These are phyloP conservation scores for Euwallacea fornicatus DNA, from an alignment of 1,140 invertebrate species.

Conservation along the genomic window DNA sequence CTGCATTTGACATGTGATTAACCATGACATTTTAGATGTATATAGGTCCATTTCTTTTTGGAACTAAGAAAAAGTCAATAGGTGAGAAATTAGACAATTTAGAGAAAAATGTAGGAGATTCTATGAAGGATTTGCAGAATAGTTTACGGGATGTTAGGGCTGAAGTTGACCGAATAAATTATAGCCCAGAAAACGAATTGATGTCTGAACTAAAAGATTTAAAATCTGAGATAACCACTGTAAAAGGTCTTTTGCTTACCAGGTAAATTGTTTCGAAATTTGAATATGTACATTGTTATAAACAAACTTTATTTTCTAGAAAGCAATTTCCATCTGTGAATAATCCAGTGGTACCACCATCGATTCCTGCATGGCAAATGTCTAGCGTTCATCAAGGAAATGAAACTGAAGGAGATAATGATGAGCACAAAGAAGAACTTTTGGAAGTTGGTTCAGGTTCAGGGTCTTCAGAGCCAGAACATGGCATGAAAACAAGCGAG, in stretches of 20 bases:
- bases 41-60: conserved; percentile 52
- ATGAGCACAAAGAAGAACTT: conserved; percentile 49
- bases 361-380: conserved; percentile 77
- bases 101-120: conserved; percentile 64
- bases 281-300: conserved; percentile 16
- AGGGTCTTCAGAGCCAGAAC: conserved; percentile 66
- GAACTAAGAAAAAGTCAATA: conserved; percentile 52
- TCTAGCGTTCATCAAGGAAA: conserved; percentile 54
- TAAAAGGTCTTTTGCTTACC: conserved; percentile 75
- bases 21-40: conserved; percentile 44
- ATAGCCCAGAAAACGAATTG: conserved; percentile 54
- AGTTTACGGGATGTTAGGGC: conserved; percentile 61
- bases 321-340: conserved; percentile 71
- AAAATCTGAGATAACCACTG: conserved; percentile 72
- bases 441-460: conserved; percentile 56
- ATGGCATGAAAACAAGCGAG: conserved; percentile 68
- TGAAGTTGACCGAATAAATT: conserved; percentile 61
- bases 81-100: conserved; percentile 67
- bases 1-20: neutral
- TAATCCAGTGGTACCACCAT: conserved; percentile 65
- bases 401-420: conserved; percentile 42
- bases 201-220: conserved; percentile 67
- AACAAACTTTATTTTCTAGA: conserved; percentile 50
- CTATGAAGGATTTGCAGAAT: conserved; percentile 63
- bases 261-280: conserved; percentile 56